Base-by-base conservation (phyloP, 2,888 invertebrate genomes). In the Saturnia japonica region DNA sequence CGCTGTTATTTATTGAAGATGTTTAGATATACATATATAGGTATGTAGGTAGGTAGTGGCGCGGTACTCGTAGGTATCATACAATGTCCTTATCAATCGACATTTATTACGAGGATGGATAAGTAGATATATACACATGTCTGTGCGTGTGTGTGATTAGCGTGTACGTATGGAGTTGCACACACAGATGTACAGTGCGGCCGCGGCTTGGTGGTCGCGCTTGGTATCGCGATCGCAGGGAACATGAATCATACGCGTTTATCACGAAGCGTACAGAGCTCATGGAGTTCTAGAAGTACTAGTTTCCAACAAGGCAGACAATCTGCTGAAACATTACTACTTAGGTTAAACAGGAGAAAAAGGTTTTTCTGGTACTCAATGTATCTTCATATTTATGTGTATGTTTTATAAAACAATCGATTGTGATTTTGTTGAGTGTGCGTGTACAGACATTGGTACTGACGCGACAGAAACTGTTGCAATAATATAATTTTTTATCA, bases 51-150 rank as follows among this genome's bases (percentile, higher is more conserved):
- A 57, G 57, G 11, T 25, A 57, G 57, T 25, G 25, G 12, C 28
- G 57, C 25, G 28, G 28, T 14, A 25, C 25, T n/a, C 54, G 28
- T 7, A 3, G 1, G 57, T 25, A 25, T 60, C 9, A 11, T 8
- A 25, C 25, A 11, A 14, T 28, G 11, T 14, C 57, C 57, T 60
- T 60, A 60, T 60, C 57, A 60, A 25, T 60, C 57, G 57, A 60
- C 28, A 28, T 60, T 60, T 60, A 60, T 60, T 60, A 60, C 57
- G 57, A 60, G 57, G 57, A 60, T 60, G 4, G 57, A 60, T 60
- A 60, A 60, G 57, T 60, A 60, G 54, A 54, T 54, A 54, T 22
- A n/a, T 54, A n/a, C 54, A 54, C 8, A 19, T 54, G 11, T 54
- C 3, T 22, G 14, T 25, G 25, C 12, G 14, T 12, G 25, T 60